Evolutionary conservation across 2,797 vertebrate species (phyloP).

Genomic region (Apogon talboti): DNA sequence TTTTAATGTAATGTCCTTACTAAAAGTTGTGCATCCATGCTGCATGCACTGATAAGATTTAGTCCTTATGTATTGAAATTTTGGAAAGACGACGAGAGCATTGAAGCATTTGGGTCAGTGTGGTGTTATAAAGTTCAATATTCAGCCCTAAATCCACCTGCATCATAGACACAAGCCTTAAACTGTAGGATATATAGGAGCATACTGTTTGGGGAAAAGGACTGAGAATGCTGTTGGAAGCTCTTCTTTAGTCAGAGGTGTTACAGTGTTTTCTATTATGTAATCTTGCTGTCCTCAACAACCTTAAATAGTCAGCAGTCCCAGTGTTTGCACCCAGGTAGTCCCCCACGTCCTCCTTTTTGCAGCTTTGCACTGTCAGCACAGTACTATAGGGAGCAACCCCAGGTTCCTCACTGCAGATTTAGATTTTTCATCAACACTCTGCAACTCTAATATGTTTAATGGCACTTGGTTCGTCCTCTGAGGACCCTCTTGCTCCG

Average conservation of each 20-base stretch:
- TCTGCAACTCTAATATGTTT: constrained; percentile 62
- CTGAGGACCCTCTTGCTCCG: constrained; percentile 22
- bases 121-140: neutral
- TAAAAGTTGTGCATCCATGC: too few relatives aligned
- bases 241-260: constrained; percentile 30
- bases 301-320: constrained; percentile 66
- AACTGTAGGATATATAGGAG: constrained; percentile 1
- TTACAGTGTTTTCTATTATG: constrained; percentile 60
- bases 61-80: neutral
- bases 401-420: constrained; percentile 61
- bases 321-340: constrained; percentile 65
- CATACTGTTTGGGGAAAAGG: neutral
- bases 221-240: constrained; percentile 24
- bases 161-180: neutral
- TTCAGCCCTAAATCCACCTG: too few relatives aligned
- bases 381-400: constrained; percentile 45
- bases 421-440: constrained; percentile 64
- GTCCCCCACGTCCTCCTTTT: constrained; percentile 43
- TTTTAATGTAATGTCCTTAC: too few relatives aligned
- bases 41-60: too few relatives aligned
- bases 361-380: constrained; percentile 64
- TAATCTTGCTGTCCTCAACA: constrained; percentile 64
- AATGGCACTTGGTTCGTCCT: constrained; percentile 47
- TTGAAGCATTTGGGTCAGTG: neutral
- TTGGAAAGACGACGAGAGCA: neutral